A percentile compares a stretch with the other conserved stretches of the same genome.
These are phyloP conservation scores for Simalia tracyae DNA, from an alignment of 2,797 vertebrate species.

Conservation along the genomic window DNA sequence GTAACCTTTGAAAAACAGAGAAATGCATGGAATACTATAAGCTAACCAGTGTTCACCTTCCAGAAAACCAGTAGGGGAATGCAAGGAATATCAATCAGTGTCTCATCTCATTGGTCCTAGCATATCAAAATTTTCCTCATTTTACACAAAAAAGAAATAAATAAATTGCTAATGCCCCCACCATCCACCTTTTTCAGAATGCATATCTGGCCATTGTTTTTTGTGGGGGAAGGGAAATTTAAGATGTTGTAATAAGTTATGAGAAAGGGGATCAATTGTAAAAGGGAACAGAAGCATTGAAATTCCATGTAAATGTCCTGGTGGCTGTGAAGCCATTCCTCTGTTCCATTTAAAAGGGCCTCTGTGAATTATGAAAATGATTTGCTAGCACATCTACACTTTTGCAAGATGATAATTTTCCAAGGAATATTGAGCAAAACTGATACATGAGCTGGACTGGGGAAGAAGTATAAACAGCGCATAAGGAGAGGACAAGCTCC, in stretches of 20 bases:
- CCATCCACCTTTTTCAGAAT: neutral
- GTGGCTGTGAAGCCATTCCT: neutral
- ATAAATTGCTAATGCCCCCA: neutral
- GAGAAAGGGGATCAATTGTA: neutral
- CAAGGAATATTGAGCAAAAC: neutral
- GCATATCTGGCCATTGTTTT: neutral
- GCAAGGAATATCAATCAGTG: neutral
- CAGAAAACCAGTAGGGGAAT: neutral
- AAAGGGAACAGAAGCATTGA: neutral
- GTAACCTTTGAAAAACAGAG: neutral
- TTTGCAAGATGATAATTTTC: neutral
- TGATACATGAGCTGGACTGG: neutral
- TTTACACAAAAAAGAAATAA: neutral
- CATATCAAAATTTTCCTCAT: neutral
- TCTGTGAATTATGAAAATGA: neutral
- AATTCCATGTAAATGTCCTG: neutral
- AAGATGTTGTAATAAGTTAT: neutral
- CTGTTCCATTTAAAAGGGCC: neutral
- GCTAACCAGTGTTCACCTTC: neutral
- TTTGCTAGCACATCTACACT: neutral
- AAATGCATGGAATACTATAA: neutral
- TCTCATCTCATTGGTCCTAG: neutral
- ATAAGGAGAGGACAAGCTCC: neutral
- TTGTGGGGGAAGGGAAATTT: neutral
- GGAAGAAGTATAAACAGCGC: neutral